A percentile compares a stretch with the other conserved stretches of the same genome.
Evolutionary conservation across 2,797 vertebrate species (phyloP).

Genomic region (Sardinella longiceps): DNA sequence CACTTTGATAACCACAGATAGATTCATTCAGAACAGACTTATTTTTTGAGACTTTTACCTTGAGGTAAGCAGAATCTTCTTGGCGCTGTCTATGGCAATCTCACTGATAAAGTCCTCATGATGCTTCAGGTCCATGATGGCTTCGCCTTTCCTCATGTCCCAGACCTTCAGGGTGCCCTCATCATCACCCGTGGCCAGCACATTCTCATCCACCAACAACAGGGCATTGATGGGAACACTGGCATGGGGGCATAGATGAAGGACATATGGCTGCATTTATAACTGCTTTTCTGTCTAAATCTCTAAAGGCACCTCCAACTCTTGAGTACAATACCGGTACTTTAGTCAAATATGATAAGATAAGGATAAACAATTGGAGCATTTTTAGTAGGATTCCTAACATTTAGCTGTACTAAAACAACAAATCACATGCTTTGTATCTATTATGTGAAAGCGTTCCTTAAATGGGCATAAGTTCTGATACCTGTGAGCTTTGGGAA

Average conservation of each 20-base stretch:
- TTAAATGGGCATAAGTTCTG: background rate
- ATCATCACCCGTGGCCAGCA: constrained; percentile 92
- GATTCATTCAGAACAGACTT: background rate
- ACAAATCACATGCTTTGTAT: background rate
- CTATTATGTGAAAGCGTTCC: background rate
- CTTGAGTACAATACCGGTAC: too few relatives aligned
- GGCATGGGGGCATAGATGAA: background rate
- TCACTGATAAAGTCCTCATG: constrained; percentile 94
- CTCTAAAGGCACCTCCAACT: too few relatives aligned
- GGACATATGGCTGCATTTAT: background rate
- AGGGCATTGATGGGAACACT: constrained; percentile 84
- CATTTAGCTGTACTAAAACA: background rate
- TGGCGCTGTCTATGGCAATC: constrained; percentile 82
- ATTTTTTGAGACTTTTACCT: constrained; percentile 71
- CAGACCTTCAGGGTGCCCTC: constrained; percentile 86
- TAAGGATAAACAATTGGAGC: background rate
- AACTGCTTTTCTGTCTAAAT: background rate
- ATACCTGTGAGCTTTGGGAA: constrained; percentile 82
- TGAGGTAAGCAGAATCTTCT: constrained; percentile 86
- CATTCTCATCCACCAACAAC: constrained; percentile 85
- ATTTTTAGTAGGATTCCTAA: background rate
- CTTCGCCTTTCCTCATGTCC: constrained; percentile 87
- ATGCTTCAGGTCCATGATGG: constrained; percentile 87
- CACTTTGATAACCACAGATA: background rate
- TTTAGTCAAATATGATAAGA: background rate